Evolutionary conservation across 2,113 vertebrate species (phyloP).

Genomic region (Neotoma lepida): DNA sequence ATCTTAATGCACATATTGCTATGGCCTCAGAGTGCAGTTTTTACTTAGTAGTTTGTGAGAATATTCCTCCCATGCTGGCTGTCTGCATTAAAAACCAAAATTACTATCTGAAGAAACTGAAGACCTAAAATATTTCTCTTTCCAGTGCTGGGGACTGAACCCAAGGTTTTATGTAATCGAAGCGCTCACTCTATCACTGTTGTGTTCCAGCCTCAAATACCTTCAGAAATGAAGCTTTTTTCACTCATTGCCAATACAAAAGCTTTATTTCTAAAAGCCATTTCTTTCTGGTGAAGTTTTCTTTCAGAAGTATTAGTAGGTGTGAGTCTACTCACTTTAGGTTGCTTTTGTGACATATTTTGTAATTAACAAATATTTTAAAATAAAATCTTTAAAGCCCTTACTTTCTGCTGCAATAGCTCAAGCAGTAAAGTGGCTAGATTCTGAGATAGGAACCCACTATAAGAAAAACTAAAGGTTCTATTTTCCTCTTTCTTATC

Average conservation of each 20-base stretch:
- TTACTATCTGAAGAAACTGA: conserved; percentile 36
- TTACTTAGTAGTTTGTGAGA: conserved; percentile 32
- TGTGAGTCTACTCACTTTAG: not conserved
- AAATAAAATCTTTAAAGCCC: conserved; percentile 48
- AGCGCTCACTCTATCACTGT: not conserved
- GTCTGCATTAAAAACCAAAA: conserved; percentile 25
- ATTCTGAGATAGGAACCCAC: conserved; percentile 40
- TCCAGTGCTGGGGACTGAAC: not conserved
- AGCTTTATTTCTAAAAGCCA: not conserved
- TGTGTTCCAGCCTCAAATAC: not conserved
- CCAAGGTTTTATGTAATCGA: not conserved
- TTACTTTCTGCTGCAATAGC: conserved; percentile 44
- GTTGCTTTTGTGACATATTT: conserved; percentile 22
- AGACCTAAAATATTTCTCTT: not conserved
- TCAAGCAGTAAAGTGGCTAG: conserved; percentile 24
- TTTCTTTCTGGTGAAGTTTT: conserved; percentile 25
- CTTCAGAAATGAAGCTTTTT: conserved; percentile 30
- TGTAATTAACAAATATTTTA: conserved; percentile 55
- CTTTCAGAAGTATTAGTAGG: conserved; percentile 34
- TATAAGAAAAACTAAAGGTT: conserved; percentile 17
- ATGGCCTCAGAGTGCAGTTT: conserved; percentile 32
- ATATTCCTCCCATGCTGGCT: not conserved
- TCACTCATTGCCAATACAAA: no score
- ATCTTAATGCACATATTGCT: conserved; percentile 37
- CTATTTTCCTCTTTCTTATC: conserved; percentile 28